Base-by-base conservation (phyloP, 2,797 vertebrate genomes). In the Salmo trutta region DNA sequence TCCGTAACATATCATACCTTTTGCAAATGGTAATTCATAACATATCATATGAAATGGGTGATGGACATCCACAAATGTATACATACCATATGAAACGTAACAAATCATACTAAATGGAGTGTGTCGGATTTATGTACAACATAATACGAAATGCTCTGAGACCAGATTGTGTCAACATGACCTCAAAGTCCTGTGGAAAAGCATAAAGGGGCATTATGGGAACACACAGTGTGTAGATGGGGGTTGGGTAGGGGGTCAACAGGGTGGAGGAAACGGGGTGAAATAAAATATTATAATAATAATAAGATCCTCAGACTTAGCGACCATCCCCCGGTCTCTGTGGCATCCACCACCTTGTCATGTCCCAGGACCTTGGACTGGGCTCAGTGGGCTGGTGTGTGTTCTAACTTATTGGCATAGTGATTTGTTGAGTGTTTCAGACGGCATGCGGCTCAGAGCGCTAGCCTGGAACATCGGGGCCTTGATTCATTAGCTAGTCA, bases 401-500 rank as follows among this genome's bases (percentile, higher is more conserved):
- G 70, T 51, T 67, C 67, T 72, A 73, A 83, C 82, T 85, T 85
- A 84, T 86, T 84, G 77, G 77, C 73, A 66, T 80, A 76, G 75
- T 74, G 82, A 78, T 79, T 81, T 79, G 75, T 79, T 81, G 83
- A 83, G 84, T 79, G 80, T 78, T 71, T 69, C 73, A 68, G 84
- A 77, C 83, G 59, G 73, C 85, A 82, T 86, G 88, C 88, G 79
- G 91, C 87, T 88, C 67, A 1, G 81, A 77, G 90, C 87, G 79
- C 76, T 75, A 71, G 91, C 82, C 87, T 76, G 90, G 88, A 93
- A 93, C 91, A 85, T 82, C 81, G 75, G 71, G 83, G 88, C 82
- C 79, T 76, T 83, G 91, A 90, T 92, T 94, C 93, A 94, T 94
- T 94, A 94, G 91, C 88, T 83, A 85, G 91, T 90, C 88, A 84